Evolutionary conservation across 2,113 vertebrate genomes (phyloP).

Genomic region (Lichenostomus cassidix): DNA sequence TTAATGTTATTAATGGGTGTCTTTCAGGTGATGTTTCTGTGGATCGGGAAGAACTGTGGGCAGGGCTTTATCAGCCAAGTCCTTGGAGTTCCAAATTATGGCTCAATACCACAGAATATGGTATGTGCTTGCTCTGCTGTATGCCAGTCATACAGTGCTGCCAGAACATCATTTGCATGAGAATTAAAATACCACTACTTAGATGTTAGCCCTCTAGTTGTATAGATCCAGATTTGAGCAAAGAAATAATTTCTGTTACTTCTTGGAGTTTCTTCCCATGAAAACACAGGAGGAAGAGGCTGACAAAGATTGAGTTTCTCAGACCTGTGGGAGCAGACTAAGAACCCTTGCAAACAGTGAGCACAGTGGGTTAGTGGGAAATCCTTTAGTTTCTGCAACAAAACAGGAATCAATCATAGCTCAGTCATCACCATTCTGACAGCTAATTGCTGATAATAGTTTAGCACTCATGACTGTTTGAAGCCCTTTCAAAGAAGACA

Average conservation of each 20-base stretch:
- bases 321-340: background rate
- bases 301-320: background rate
- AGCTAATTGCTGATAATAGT: background rate
- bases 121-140: slow-evolving; percentile 68
- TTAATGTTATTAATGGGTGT: background rate
- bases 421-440: background rate
- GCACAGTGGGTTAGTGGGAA: background rate
- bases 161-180: background rate
- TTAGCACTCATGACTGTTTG: background rate
- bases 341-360: background rate
- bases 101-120: slow-evolving; percentile 86
- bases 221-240: background rate
- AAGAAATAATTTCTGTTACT: background rate
- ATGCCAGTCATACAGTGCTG: background rate
- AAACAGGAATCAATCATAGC: background rate
- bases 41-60: slow-evolving; percentile 89
- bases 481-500: background rate
- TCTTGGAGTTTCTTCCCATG: background rate
- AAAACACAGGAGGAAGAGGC: background rate
- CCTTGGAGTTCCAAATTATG: slow-evolving; percentile 86
- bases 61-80: slow-evolving; percentile 87
- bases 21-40: slow-evolving; percentile 87
- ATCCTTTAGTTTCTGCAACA: background rate
- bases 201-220: background rate
- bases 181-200: background rate